phyloP scores from a whole-genome alignment of 1,140 invertebrate species.

The Ceratina calcarata region DNA sequence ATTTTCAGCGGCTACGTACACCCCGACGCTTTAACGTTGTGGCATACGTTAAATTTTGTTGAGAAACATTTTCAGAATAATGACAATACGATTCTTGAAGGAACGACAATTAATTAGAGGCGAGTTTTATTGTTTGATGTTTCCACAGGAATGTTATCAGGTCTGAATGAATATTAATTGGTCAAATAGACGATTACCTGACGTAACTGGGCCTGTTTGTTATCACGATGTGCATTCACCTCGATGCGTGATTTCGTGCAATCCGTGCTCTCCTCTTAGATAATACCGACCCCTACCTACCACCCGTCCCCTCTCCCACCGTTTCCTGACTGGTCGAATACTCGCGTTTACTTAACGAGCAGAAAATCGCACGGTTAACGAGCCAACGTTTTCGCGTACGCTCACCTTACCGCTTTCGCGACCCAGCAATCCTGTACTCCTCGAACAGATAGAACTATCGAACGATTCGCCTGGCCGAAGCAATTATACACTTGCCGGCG shows the following conservation, averaged over 20 bases:
- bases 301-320: no score
- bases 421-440: not conserved
- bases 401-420: not conserved
- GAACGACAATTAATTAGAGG: not conserved
- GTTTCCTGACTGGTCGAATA: constrained; percentile 40
- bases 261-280: constrained; percentile 44
- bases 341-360: constrained; percentile 58
- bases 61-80: not conserved
- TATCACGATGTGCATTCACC: constrained; percentile 57
- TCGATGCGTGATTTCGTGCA: constrained; percentile 49
- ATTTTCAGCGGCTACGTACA: not conserved
- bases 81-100: no score
- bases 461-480: not conserved
- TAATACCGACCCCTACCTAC: constrained; percentile 31
- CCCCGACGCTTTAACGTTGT: no score
- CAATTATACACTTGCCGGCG: no score
- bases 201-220: constrained; percentile 34
- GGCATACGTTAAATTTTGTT: not conserved
- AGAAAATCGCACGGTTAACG: constrained; percentile 53
- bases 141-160: not conserved
- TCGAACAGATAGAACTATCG: not conserved
- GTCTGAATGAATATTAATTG: constrained; percentile 40
- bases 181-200: constrained; percentile 49
- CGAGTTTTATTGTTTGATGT: not conserved
- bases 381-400: not conserved